A percentile compares a stretch with the other conserved stretches of the same genome.
Conservation (phyloP, 2,888 invertebrate species). For the Atethmia centrago region DNA sequence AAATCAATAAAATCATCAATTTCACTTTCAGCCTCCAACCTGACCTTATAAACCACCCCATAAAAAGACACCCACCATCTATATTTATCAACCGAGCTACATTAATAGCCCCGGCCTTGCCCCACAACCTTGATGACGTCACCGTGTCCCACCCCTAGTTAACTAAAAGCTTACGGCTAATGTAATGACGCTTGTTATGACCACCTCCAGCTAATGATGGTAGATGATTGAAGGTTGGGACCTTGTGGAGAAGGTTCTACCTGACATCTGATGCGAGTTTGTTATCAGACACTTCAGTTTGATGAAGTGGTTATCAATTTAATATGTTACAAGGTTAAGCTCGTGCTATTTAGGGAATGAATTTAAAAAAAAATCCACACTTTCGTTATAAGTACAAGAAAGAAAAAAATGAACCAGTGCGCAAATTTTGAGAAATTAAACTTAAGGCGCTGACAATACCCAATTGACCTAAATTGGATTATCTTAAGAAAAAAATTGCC, state of each 20-base stretch:
- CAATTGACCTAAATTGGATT: too few relatives aligned
- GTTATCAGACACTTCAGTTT: conserved; percentile 20
- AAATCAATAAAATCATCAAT: background rate
- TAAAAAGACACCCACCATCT: conserved; percentile 43
- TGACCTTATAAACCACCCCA: conserved; percentile 23
- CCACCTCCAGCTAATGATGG: conserved; percentile 55
- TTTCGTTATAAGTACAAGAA: too few relatives aligned
- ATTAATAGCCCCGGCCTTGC: conserved; percentile 59
- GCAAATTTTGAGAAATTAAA: too few relatives aligned
- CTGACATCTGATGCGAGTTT: conserved; percentile 34
- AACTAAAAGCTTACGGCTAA: conserved; percentile 66
- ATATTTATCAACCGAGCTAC: conserved; percentile 53
- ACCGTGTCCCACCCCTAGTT: conserved; percentile 62
- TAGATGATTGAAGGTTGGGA: conserved; percentile 54
- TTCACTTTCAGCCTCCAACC: conserved; percentile 17
- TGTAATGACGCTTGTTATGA: conserved; percentile 57
- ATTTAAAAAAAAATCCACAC: too few relatives aligned
- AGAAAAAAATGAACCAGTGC: too few relatives aligned
- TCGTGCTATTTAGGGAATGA: too few relatives aligned
- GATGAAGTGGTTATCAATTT: conserved; percentile 14
- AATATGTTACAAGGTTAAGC: too few relatives aligned
- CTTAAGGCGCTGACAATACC: too few relatives aligned
- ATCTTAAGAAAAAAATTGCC: too few relatives aligned
- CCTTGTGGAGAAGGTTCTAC: conserved; percentile 46
- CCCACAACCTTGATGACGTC: conserved; percentile 64